Base-by-base conservation (phyloP, 53 echinoderm and acorn worm genomes). In the Arbacia lixula region DNA sequence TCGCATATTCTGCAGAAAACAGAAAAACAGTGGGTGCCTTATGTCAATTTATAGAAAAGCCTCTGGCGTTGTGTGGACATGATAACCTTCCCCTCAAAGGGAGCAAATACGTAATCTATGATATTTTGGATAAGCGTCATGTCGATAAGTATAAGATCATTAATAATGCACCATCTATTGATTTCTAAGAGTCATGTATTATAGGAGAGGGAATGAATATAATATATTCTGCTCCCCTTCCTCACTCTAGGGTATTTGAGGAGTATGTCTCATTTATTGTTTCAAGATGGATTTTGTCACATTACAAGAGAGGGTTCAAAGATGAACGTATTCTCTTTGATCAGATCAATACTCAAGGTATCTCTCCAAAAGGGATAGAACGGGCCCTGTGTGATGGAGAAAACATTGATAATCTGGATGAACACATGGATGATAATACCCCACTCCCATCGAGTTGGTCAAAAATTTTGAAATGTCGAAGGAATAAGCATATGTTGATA, bases 141-240 rank as follows among this genome's bases (percentile, higher is more conserved):
- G 33, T 57, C 20, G 33, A 33, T 4, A 36, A 57, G 21, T 76
- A 34, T 57, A 36, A 76, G 20, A 57, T 39, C 30, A 62, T 86
- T 2, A n/a, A n/a, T n/a, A n/a, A n/a, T 52, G 53, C 34, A 9
- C 63, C 2, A 31, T 37, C 53, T 54, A 64, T 33, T 31, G 25
- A 25, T 76, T 43, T 75, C 36, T 20, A 12, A 24, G 52, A 5
- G 53, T 14, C 21, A 53, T 88, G 86, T 65, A 36, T 88, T 0
- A 89, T 92, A 67, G 77, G 83, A 31, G 86, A 92, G 68, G 92
- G 88, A 8, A 92, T 92, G 92, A 88, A 92, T 40, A 83, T 92
- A 1, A 89, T 88, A 30, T 85, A 92, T 43, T 68, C 36, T 21
- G 71, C 72, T 53, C 92, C 92, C 14, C 50, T 84, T 8, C 61